Evolutionary conservation across 2,113 vertebrate genomes (phyloP).

Genomic region (Dromiciops gliroides): DNA sequence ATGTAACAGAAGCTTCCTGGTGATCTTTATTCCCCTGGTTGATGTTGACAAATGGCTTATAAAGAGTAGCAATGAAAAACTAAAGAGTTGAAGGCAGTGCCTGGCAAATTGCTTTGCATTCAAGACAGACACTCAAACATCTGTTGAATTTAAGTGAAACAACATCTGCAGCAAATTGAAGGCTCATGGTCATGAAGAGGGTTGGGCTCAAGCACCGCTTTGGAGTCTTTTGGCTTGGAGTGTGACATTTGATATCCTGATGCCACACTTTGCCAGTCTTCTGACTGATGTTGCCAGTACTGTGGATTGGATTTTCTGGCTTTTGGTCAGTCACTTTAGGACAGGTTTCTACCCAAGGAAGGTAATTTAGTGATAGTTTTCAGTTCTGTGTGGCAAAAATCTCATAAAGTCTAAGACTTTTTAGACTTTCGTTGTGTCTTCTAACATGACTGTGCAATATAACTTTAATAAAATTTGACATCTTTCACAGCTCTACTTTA

Average conservation of each 20-base stretch:
- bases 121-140: background rate
- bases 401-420: slow-evolving; percentile 35
- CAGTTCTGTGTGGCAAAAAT: slow-evolving; percentile 70
- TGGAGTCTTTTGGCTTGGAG: slow-evolving; percentile 60
- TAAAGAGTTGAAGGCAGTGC: background rate
- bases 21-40: slow-evolving; percentile 46
- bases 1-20: slow-evolving; percentile 32
- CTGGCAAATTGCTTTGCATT: background rate
- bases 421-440: slow-evolving; percentile 61
- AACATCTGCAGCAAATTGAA: slow-evolving; percentile 44
- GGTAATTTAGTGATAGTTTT: slow-evolving; percentile 64
- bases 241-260: slow-evolving; percentile 29
- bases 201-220: slow-evolving; percentile 6
- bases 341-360: slow-evolving; percentile 61
- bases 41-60: slow-evolving; percentile 60
- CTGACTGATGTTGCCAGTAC: slow-evolving; percentile 48
- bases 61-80: slow-evolving; percentile 66
- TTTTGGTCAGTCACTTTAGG: slow-evolving; percentile 57
- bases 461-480: slow-evolving; percentile 73
- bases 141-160: background rate
- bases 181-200: slow-evolving; percentile 39
- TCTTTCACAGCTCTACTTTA: slow-evolving; percentile 63
- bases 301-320: slow-evolving; percentile 69
- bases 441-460: slow-evolving; percentile 63
- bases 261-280: slow-evolving; percentile 47